These are phyloP conservation scores for Limulus polyphemus DNA, from an alignment of 2,888 invertebrate species.

Conservation along the genomic window DNA sequence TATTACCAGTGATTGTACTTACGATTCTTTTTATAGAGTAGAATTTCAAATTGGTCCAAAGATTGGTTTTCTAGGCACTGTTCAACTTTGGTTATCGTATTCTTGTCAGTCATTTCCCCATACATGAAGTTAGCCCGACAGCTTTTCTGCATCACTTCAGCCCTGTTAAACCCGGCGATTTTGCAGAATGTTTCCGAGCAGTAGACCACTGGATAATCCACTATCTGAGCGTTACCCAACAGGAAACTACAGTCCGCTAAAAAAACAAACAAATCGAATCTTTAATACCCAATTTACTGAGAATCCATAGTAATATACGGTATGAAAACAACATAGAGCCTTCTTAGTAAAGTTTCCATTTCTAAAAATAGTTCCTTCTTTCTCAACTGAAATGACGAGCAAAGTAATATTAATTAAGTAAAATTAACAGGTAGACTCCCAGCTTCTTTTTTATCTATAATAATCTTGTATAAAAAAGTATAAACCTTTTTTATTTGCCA, in stretches of 20 bases:
- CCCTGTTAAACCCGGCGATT: constrained; percentile 96
- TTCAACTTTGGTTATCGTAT: constrained; percentile 84
- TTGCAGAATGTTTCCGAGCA: constrained; percentile 99
- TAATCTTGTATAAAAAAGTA: too few species aligned
- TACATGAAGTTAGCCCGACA: constrained; percentile 78
- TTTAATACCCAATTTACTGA: too few species aligned
- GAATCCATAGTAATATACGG: too few species aligned
- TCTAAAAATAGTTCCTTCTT: too few species aligned
- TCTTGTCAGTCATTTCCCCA: constrained; percentile 96
- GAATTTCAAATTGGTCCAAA: constrained; percentile 96
- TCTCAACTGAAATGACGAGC: too few species aligned
- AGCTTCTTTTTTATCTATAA: too few species aligned
- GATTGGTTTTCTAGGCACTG: constrained; percentile 88
- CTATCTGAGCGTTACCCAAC: constrained; percentile 98
- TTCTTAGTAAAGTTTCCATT: too few species aligned
- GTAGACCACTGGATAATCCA: constrained; percentile 99
- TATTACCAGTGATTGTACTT: constrained; percentile 42
- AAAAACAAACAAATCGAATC: neutral
- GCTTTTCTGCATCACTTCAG: constrained; percentile 62
- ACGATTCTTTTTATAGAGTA: constrained; percentile 99
- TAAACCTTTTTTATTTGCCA: too few species aligned
- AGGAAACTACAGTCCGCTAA: constrained; percentile 97
- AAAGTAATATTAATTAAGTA: too few species aligned
- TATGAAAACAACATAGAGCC: too few species aligned
- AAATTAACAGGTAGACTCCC: too few species aligned